These are phyloP conservation scores for Sturnus vulgaris DNA, from an alignment of 2,113 vertebrate genomes.

Conservation along the genomic window DNA sequence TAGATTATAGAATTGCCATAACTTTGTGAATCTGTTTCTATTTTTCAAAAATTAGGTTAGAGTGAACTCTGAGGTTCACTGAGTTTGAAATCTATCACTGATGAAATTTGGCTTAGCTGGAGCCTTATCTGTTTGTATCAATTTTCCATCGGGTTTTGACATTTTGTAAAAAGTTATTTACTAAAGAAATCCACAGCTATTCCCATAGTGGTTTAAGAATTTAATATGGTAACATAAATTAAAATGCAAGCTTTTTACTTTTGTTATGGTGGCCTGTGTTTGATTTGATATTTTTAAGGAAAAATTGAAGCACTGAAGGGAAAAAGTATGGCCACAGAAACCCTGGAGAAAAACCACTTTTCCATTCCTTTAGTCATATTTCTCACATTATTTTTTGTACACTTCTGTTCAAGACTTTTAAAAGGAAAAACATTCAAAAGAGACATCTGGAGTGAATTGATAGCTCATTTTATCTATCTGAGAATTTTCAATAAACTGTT, in stretches of 20 bases:
- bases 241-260: background rate
- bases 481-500: background rate
- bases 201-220: background rate
- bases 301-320: background rate
- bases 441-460: background rate
- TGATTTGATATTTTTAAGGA: background rate
- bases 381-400: background rate
- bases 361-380: background rate
- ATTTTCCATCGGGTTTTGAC: background rate
- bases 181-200: background rate
- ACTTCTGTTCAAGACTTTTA: background rate
- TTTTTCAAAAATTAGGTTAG: background rate
- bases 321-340: background rate
- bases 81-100: background rate
- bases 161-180: background rate
- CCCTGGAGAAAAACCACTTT: background rate
- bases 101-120: background rate
- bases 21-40: background rate
- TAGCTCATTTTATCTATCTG: background rate
- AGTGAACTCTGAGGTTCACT: background rate
- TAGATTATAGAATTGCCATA: background rate
- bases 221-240: background rate
- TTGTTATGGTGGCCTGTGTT: background rate
- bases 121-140: background rate
- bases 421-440: background rate